Base-by-base conservation (phyloP, 2,797 vertebrate genomes). In the Pseudotriccus pelzelni region DNA sequence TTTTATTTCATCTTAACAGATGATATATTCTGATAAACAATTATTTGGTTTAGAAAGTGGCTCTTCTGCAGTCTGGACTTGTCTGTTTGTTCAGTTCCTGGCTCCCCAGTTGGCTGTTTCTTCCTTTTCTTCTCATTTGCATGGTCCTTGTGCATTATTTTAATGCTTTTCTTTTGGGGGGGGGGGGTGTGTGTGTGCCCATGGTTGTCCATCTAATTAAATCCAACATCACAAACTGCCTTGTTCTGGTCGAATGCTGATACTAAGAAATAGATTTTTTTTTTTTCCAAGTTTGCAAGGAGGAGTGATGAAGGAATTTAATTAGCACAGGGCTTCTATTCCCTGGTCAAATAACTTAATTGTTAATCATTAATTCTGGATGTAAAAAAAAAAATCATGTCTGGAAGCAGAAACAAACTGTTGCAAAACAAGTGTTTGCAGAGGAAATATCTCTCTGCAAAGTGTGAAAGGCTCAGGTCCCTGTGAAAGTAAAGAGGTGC, bases 331-430 rank as follows among this genome's bases (percentile, higher is more conserved):
- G 41, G n/a, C 80, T 14, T 86, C 74, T 80, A 50, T 90, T 91
- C 77, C 67, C 83, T 34, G 86, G 77, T 95, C 87, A 94, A 94
- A 93, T 90, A 77, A 82, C 70, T 76, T 93, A 90, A 94, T 90
- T 87, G 91, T 89, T 96, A 94, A 93, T 94, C 77, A 90, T 96
- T 91, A 93, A 88, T 93, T 94, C 80, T 77, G 91, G 87, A 60
- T n/a, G 60, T 34, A 41, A 63, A 82, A 66, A 84, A 55, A 36
- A 64, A 85, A 53, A 52, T 14, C 14, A 36, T 6, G 49, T 36
- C 59, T 96, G 89, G 59, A 83, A 87, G 83, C 74, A 88, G 62
- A 77, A 92, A 86, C 21, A 62, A 89, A 91, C 68, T 66, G 55
- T 59, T 93, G 79, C 73, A 66, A 86, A 96, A 52, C 55, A 87